Percentiles rank a stretch among this genome's conserved stretches.
phyloP scores from a whole-genome alignment of 1,140 invertebrate genomes.

The Penaeus chinensis region DNA sequence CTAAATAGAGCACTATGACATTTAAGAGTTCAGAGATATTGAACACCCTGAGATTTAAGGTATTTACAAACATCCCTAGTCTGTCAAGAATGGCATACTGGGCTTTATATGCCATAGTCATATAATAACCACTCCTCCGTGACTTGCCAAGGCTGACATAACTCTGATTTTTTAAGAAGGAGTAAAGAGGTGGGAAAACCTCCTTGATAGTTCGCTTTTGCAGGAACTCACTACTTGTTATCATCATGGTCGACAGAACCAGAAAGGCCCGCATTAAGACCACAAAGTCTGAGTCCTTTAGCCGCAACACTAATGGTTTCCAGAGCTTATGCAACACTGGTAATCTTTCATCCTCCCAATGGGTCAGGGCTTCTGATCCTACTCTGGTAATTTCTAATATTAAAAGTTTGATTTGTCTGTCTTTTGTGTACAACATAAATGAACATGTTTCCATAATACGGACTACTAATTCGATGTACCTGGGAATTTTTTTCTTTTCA shows the following conservation, averaged over 20 bases:
- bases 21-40: conserved; percentile 20
- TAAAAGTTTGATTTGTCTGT: conserved; percentile 40
- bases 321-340: conserved; percentile 54
- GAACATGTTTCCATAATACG: conserved; percentile 46
- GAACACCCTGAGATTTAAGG: not conserved
- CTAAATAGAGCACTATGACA: conserved; percentile 4
- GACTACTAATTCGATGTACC: conserved; percentile 44
- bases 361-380: conserved; percentile 36
- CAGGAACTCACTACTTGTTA: conserved; percentile 47
- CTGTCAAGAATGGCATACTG: not conserved
- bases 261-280: conserved; percentile 32
- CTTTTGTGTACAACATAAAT: conserved; percentile 37
- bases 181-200: conserved; percentile 38
- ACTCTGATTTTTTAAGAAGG: conserved; percentile 25
- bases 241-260: conserved; percentile 40
- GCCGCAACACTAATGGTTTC: conserved; percentile 51
- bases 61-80: not conserved
- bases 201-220: conserved; percentile 29
- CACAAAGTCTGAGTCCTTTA: conserved; percentile 43
- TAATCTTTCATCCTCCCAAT: conserved; percentile 47
- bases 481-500: conserved; percentile 26
- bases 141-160: conserved; percentile 1
- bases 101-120: conserved; percentile 27
- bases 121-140: conserved; percentile 34
- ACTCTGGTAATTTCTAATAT: conserved; percentile 39